Conservation (phyloP, 2,888 invertebrate genomes). For the Busseola fusca region DNA sequence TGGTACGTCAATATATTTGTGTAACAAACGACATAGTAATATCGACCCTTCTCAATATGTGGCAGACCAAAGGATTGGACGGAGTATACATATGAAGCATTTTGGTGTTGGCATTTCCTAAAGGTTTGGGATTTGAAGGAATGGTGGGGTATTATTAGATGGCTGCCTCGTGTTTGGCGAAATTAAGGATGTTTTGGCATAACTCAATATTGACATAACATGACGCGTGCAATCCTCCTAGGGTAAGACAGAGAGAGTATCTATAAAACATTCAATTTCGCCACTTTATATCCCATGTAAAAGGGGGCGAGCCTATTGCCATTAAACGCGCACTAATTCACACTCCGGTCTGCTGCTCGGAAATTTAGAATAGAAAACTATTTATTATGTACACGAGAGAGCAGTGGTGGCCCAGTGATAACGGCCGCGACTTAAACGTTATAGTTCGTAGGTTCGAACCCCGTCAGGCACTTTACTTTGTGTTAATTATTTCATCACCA, state of each 20-base stretch:
- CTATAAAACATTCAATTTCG: neutral
- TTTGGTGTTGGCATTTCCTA: constrained; percentile 35
- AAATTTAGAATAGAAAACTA: too few relatives aligned
- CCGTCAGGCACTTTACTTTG: too few relatives aligned
- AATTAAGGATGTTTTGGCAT: neutral
- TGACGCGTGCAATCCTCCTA: neutral
- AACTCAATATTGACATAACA: neutral
- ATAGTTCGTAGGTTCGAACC: too few relatives aligned
- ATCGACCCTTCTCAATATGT: constrained; percentile 62
- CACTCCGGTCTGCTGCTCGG: neutral
- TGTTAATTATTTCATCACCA: too few relatives aligned
- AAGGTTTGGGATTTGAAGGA: constrained; percentile 26
- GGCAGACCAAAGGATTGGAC: constrained; percentile 49
- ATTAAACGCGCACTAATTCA: neutral
- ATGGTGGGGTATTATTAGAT: constrained; percentile 10
- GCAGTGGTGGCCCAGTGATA: too few relatives aligned
- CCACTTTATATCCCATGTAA: neutral
- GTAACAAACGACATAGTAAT: constrained; percentile 55
- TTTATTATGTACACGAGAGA: too few relatives aligned
- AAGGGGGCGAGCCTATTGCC: neutral
- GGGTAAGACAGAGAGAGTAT: neutral
- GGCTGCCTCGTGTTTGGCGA: constrained; percentile 8
- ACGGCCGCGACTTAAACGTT: too few relatives aligned
- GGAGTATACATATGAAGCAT: constrained; percentile 36
- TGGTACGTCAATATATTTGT: constrained; percentile 55